These are phyloP conservation scores for Thereva unica DNA, from an alignment of 2,888 invertebrate genomes.

Conservation along the genomic window DNA sequence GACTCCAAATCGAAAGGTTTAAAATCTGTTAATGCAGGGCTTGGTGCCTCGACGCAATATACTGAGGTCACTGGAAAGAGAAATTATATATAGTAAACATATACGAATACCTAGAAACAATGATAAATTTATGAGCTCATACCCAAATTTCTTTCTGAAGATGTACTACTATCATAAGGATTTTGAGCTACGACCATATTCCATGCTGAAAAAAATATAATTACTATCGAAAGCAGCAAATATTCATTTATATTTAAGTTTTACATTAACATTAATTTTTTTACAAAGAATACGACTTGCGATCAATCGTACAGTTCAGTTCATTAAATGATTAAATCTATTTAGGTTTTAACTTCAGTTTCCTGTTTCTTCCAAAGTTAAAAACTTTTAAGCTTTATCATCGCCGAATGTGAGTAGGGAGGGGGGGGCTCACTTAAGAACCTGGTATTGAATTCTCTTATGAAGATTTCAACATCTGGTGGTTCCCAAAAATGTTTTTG, in stretches of 20 bases:
- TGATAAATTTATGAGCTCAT: conserved; percentile 5
- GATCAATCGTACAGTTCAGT: conserved; percentile 39
- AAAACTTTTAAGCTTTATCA: conserved; percentile 36
- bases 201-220: conserved; percentile 51
- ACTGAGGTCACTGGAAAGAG: conserved; percentile 56
- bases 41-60: conserved; percentile 77
- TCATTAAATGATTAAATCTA: conserved; percentile 44
- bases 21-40: conserved; percentile 74
- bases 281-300: conserved; percentile 30
- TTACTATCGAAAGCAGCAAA: conserved; percentile 2
- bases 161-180: conserved; percentile 51
- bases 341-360: conserved; percentile 37
- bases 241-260: neutral
- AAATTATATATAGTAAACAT: neutral
- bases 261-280: conserved; percentile 5
- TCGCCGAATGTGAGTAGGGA: conserved; percentile 9
- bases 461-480: conserved; percentile 33
- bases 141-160: conserved; percentile 36
- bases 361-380: neutral
- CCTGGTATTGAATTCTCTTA: conserved; percentile 7
- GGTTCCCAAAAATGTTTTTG: conserved; percentile 41
- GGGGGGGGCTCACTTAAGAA: conserved; percentile 5
- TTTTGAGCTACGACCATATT: conserved; percentile 57
- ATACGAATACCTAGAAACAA: neutral
- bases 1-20: conserved; percentile 88